phyloP scores from a whole-genome alignment of 2,113 vertebrate genomes.

The Ictalurus furcatus region DNA sequence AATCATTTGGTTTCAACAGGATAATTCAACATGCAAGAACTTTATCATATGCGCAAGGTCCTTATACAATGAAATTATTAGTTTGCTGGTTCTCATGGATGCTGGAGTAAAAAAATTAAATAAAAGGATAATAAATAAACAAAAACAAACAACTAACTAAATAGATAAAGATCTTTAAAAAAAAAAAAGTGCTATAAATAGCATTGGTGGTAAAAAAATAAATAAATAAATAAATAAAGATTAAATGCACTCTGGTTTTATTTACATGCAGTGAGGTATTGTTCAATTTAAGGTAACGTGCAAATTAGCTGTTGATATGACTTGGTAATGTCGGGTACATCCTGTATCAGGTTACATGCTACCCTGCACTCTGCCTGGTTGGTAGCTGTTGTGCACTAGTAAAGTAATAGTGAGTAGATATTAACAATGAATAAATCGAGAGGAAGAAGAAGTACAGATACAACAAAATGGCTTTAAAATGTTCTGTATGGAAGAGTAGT shows the following conservation, averaged over 20 bases:
- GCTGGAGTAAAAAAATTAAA: background rate
- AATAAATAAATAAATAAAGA: background rate
- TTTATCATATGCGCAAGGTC: background rate
- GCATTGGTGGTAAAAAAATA: background rate
- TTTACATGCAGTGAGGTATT: background rate
- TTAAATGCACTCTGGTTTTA: background rate
- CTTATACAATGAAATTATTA: background rate
- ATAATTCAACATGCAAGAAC: background rate
- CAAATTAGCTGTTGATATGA: background rate
- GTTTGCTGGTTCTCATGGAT: background rate
- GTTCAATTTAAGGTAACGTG: background rate
- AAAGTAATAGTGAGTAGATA: background rate
- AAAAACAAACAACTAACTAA: too few relatives aligned
- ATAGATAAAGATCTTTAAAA: background rate
- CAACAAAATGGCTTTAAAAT: background rate
- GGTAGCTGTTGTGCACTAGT: background rate
- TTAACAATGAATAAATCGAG: background rate
- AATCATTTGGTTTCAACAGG: background rate
- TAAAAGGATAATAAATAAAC: background rate
- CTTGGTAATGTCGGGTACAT: background rate
- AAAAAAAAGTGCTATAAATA: background rate
- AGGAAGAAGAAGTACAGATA: background rate
- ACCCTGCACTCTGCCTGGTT: too few relatives aligned
- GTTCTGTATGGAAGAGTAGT: background rate
- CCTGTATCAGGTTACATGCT: background rate